Percentiles rank a stretch among this genome's conserved stretches.
These are phyloP conservation scores for Scylla paramamosain DNA, from an alignment of 1,140 invertebrate genomes.

Conservation along the genomic window DNA sequence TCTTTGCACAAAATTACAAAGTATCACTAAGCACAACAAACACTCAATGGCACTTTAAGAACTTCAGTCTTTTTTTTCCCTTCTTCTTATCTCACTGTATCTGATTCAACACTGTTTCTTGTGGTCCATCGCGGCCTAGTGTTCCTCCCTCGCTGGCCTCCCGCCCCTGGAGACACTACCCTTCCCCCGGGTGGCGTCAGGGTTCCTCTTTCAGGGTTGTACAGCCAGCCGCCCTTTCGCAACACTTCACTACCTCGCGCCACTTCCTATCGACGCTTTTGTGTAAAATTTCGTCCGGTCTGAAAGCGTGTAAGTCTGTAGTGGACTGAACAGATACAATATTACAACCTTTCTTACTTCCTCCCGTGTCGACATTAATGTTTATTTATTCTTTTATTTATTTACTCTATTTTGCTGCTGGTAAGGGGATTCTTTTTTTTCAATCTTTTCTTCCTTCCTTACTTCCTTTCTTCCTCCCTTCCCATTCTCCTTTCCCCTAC, in stretches of 20 bases:
- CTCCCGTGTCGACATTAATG: not conserved
- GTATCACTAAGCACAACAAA: no score
- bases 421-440: not conserved
- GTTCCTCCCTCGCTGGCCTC: not conserved
- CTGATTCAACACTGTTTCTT: not conserved
- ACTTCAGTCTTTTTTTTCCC: no score
- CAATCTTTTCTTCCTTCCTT: not conserved
- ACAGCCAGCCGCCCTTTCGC: not conserved
- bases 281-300: not conserved
- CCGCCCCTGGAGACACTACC: slow-evolving; percentile 42
- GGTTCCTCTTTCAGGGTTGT: not conserved
- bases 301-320: not conserved
- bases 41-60: no score
- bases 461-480: slow-evolving; percentile 21
- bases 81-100: not conserved
- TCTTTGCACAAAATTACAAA: no score
- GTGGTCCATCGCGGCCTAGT: not conserved
- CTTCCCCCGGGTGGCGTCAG: not conserved
- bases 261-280: not conserved
- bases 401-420: not conserved
- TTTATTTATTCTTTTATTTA: not conserved
- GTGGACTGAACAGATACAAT: not conserved
- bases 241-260: slow-evolving; percentile 7
- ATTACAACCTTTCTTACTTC: not conserved
- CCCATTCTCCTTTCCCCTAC: slow-evolving; percentile 28